Base-by-base conservation (phyloP, 1,140 invertebrate genomes). In the Hypsibius dujardini region DNA sequence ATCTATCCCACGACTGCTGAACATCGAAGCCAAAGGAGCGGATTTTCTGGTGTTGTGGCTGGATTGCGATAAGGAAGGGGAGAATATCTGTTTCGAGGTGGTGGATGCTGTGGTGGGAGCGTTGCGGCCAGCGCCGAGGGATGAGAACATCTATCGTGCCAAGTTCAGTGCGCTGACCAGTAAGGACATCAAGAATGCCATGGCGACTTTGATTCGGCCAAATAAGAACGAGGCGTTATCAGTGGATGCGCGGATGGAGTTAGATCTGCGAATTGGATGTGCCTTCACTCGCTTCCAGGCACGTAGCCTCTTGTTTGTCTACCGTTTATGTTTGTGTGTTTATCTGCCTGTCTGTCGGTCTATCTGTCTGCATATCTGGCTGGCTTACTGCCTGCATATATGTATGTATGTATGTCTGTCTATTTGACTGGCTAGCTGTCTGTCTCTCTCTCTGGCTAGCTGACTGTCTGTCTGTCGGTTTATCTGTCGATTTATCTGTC, bases 51-150 rank as follows among this genome's bases (percentile, higher is more conserved):
- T 99, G 42, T 81, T 99, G 2, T 99, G 96, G 96, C 82, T 99
- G 1, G 96, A 99, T 88, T 99, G 96, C 83, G 96, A 99, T 80
- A 98, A 98, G 82, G 96, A 99, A 83, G 96, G 96, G 70, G 94
- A 97, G 84, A 98, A 98, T 81, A 99, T 99, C 77, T 99, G 95
- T 79, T 98, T 92, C 83, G 94, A 98, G 86, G 93, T 97, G 60
- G 86, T 89, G 72, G 82, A 86, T 76, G 81, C 83, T 74, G 83
- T 83, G n/a, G 62, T 76, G 75, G 75, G 75, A 76, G 70, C 62
- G 62, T 73, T 45, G 1, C 2, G 75, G n/a, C 73, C 76, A 59
- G 72, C 71, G 12, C 72, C 81, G 50, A 76, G 77, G 74, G 78
- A 79, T 70, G 80, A 81, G 77, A 82, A 84, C 60, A 86, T 88